Base-by-base conservation (phyloP, 2,888 invertebrate genomes). In the Altica lythri region DNA sequence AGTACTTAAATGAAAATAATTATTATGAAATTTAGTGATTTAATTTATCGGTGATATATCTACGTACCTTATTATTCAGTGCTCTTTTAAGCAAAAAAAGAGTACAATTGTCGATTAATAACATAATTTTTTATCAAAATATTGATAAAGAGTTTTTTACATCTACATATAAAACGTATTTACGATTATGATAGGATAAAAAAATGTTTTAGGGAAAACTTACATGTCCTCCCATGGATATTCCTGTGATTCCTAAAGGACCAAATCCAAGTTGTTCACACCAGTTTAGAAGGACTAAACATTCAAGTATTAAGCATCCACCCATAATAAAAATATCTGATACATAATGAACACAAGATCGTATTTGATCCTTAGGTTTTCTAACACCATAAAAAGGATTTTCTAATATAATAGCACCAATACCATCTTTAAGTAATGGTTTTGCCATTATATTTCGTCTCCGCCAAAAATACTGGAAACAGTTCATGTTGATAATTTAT, bases 301-400 rank as follows among this genome's bases (percentile, higher is more conserved):
- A 89, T 79, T 99, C 99, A 67, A 97, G 81, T 60, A 98, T 91
- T 54, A 99, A 80, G 71, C 96, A 94, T 34, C 95, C 97, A 52
- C 98, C 98, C 98, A 99, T 99, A 62, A 98, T 92, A 81, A 99
- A 97, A 72, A 99, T 90, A 75, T 99, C 98, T 13, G 94, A 92
- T 2, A 98, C 97, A 79, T 97, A 92, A 73, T 91, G 90, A 44
- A 99, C 83, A 68, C 90, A 89, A 1, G 96, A 97, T 25, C 95
- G 88, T 55, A 86, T 77, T 84, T 94, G 94, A 73, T 90, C 86
- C 61, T 84, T 85, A 1, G 95, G 95, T 78, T 95, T 95, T 60
- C 95, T 81, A 1, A 85, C 75, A 22, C 95, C 95, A 77, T 95
- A 95, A 78, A 93, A 99, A 6, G 99, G 98, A 78, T 98, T 99